Evolutionary conservation across 2,888 invertebrate genomes (phyloP), one percentile per base, ranked within the genome.

Genomic region (Macropis europaea): DNA sequence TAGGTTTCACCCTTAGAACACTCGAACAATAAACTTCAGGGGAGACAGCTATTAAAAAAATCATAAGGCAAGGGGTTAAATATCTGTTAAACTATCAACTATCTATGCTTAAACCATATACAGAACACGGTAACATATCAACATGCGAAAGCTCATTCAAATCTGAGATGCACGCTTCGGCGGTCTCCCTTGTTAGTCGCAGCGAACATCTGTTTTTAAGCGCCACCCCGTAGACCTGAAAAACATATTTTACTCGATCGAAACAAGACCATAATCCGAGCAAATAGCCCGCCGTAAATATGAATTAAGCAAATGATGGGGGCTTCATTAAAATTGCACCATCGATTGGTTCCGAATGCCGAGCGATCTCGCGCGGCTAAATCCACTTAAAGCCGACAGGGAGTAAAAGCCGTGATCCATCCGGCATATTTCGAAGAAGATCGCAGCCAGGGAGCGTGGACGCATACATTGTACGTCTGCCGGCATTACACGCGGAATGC

Each of bases 251-350:
- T 15, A 38, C 28, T 57, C 26, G 45, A 42, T 34, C 17, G 56
- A 15, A 62, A 57, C 45, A 47, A 22, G 50, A 15, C 9, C 24
- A 52, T 70, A 62, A 72, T 57, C 63, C 56, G 17, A 19, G 45
- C 28, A 47, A 56, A 61, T 43, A 17, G 62, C 50, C 9, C 5
- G 52, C 9, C 56, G 50, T 72, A 72, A 72, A 72, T 70, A 72
- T 72, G 72, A 72, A 72, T 71, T 72, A 70, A 52, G 71, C 56
- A 70, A 62, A 63, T 70, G 71, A 57, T 52, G 63, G 40, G 45
- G 36, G 62, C 70, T 72, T 70, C 71, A 62, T 72, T 72, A 72
- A 72, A 72, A 72, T 70, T 52, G 71, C 71, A 70, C 50, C 71
- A 62, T 71, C 70, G 70, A 71, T 71, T 69, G 69, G 70, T 69